phyloP scores from a whole-genome alignment of 1,140 invertebrate genomes.

The Apolygus lucorum region DNA sequence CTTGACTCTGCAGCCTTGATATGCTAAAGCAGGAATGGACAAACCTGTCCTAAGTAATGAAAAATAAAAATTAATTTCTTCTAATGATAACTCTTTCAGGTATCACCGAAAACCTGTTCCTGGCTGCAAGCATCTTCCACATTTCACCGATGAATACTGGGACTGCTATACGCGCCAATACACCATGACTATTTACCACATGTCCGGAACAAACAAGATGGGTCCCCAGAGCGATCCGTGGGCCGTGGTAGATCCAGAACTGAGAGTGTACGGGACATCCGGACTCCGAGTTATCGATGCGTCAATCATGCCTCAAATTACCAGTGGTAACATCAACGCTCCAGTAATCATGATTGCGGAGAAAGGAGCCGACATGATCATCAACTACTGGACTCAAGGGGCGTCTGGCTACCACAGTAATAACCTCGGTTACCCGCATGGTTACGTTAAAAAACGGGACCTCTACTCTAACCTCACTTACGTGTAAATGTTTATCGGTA shows the following conservation, averaged over 20 bases:
- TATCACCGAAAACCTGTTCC: conserved; percentile 59
- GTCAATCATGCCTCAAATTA: conserved; percentile 70
- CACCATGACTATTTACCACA: conserved; percentile 79
- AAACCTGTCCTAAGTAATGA: too few relatives aligned
- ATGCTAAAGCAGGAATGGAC: too few relatives aligned
- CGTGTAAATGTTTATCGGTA: too few relatives aligned
- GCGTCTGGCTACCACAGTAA: background rate
- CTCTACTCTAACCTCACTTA: background rate
- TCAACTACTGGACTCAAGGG: conserved; percentile 50
- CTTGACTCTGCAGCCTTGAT: too few relatives aligned
- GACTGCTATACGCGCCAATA: conserved; percentile 66
- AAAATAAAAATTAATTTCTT: too few relatives aligned
- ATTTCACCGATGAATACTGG: conserved; percentile 77
- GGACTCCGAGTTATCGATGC: conserved; percentile 71
- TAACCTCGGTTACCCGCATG: background rate
- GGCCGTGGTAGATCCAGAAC: conserved; percentile 71
- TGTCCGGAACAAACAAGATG: conserved; percentile 69
- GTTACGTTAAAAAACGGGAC: background rate
- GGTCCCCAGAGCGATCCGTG: conserved; percentile 61
- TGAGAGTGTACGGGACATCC: conserved; percentile 64
- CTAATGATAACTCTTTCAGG: too few relatives aligned
- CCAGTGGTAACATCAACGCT: conserved; percentile 77
- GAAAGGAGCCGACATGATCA: conserved; percentile 80
- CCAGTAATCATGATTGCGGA: conserved; percentile 89
- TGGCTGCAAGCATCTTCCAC: conserved; percentile 65